Conservation (phyloP, 2,113 vertebrate genomes). For the Macquaria ambigua region DNA sequence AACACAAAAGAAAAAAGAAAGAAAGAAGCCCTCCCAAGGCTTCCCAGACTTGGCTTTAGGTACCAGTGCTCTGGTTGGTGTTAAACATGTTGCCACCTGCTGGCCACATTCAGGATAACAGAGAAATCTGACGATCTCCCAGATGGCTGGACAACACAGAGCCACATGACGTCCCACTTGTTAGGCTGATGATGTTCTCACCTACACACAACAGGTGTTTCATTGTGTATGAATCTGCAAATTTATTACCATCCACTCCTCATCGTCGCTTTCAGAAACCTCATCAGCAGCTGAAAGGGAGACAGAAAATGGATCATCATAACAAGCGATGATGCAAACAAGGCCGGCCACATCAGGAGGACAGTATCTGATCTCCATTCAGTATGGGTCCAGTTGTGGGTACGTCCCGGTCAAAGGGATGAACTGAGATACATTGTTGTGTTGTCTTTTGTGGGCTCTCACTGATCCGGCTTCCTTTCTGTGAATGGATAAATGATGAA, state of each 20-base stretch:
- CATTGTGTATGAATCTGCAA: slow-evolving; percentile 32
- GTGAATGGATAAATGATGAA: slow-evolving; percentile 37
- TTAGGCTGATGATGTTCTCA: neutral
- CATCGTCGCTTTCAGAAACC: slow-evolving; percentile 23
- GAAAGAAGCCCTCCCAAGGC: neutral
- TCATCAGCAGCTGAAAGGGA: slow-evolving; percentile 52
- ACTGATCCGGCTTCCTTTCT: slow-evolving; percentile 34
- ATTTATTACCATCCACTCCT: slow-evolving; percentile 7
- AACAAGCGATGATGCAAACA: slow-evolving; percentile 21
- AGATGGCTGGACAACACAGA: slow-evolving; percentile 3
- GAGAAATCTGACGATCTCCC: neutral
- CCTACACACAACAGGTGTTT: slow-evolving; percentile 52
- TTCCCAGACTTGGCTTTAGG: neutral
- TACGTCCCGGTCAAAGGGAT: slow-evolving; percentile 36
- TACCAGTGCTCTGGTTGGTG: neutral
- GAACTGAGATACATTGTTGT: slow-evolving; percentile 23
- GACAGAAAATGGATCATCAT: slow-evolving; percentile 27
- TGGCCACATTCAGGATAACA: slow-evolving; percentile 44
- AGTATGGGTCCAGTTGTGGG: slow-evolving; percentile 41
- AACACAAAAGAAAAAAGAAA: neutral
- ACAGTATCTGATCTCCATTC: slow-evolving; percentile 29
- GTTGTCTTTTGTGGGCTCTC: slow-evolving; percentile 44
- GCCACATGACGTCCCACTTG: neutral
- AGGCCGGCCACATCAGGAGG: slow-evolving; percentile 26
- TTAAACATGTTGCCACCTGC: slow-evolving; percentile 59